Conservation (phyloP, 2,113 vertebrate genomes). For the Phrynosoma platyrhinos region DNA sequence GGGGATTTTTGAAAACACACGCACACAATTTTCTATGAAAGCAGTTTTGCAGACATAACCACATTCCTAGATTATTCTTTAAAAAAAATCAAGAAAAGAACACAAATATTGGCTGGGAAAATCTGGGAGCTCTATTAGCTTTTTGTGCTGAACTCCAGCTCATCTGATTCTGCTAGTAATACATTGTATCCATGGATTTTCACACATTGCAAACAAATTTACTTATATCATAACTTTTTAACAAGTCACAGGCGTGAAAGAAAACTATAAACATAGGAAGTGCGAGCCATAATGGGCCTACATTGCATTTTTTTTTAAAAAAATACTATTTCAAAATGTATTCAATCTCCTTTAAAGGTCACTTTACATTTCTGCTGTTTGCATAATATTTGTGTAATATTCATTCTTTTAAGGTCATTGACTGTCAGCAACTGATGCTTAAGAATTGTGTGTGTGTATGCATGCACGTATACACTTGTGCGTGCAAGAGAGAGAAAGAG, state of each 20-base stretch:
- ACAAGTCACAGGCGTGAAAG: accelerated
- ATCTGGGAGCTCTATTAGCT: not conserved
- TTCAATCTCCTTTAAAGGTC: constrained; percentile 69
- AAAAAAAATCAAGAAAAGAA: not conserved
- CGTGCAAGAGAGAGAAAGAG: too few species aligned
- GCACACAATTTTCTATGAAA: not conserved
- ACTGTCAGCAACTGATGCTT: constrained; percentile 13
- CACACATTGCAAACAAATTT: not conserved
- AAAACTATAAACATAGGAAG: not conserved
- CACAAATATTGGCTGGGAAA: not conserved
- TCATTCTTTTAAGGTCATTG: constrained; percentile 40
- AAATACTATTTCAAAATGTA: constrained; percentile 9
- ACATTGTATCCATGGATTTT: not conserved
- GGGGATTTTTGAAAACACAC: not conserved
- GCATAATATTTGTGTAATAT: not conserved
- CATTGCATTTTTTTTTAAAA: not conserved
- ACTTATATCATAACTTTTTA: not conserved
- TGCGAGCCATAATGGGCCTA: not conserved
- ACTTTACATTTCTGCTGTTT: constrained; percentile 43
- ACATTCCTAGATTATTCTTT: not conserved
- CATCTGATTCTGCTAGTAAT: not conserved
- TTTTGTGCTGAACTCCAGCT: not conserved
- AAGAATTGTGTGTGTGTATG: not conserved
- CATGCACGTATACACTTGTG: too few species aligned
- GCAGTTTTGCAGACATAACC: not conserved